Evolutionary conservation across 2,888 invertebrate genomes (phyloP), one percentile per base, ranked within the genome.

Genomic region (Uloborus plumipes): DNA sequence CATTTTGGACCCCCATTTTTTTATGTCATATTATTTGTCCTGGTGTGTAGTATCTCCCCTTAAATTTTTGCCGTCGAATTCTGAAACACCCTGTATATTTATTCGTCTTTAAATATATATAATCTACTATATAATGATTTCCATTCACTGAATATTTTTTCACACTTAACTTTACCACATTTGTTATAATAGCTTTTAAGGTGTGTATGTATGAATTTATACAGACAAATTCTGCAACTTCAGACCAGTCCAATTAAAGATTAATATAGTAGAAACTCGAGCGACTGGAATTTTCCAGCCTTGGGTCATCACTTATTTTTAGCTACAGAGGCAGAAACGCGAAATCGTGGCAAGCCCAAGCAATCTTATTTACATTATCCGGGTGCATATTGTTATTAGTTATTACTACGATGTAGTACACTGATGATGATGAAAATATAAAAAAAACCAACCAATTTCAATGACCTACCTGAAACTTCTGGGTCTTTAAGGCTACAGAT

Each of bases 131-230:
- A 9, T 39, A 76, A 61, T 76, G 55, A 62, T 69, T 76, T 76
- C 67, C 69, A 26, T 39, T 22, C 18, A 13, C 15, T 16, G 76
- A 69, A 76, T 76, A 76, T 76, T 61, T 20, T 76, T 62, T 51
- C 67, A 76, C 76, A 76, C 76, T 76, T 47, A 59, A 53, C 69
- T 76, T 51, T 51, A 61, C 67, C 72, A 79, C 53, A 65, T 53
- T 6, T 39, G 9, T 72, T 18, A 58, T 79, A 72, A 79, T 79
- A 66, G 67, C 47, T 67, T 79, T 65, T 51, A 61, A 73, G 72
- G 79, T 67, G 79, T 79, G 72, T 39, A 39, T 78, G 51, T 18
- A 61, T n/a, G 26, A 70, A 70, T 51, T 39, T 18, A 53, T 20
- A 15, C 14, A 66, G 14, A 61, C 20, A 55, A 53, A 62, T 69